Evolutionary conservation across 2,113 vertebrate genomes (phyloP), one percentile per base, ranked within the genome.

Genomic region (Macquaria ambigua): DNA sequence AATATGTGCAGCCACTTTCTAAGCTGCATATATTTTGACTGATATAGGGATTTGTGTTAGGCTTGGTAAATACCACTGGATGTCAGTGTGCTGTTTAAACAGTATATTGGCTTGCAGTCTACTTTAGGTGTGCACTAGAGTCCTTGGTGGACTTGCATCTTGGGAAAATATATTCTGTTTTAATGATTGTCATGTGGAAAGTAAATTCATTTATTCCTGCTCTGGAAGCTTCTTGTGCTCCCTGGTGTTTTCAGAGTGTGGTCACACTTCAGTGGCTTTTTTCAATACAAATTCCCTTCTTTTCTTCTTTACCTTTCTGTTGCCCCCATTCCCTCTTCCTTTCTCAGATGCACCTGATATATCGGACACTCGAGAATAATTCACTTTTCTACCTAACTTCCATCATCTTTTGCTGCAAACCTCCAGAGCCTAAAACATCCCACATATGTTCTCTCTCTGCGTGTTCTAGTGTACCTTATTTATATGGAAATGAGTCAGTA

Each of bases 161-260:
- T 58, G 23, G 23, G 31, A 23, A 68, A 23, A 83, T 80, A 55
- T 62, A 69, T 84, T 82, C 68, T 12, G 34, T 63, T 85, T 76
- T 76, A 81, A 83, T 66, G 74, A 71, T 11, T 79, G 68, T 41
- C 68, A 12, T 21, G 66, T 67, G 23, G 58, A 86, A 34, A 71
- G 67, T 12, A 20, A 63, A 87, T 74, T 82, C 0, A 89, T 93
- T 77, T 89, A 86, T 90, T 92, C 82, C 56, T 87, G 53, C 25
- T 78, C n/a, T 34, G 34, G 77, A 64, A 81, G 46, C 70, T 59
- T 0, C 28, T 16, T 25, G 8, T 16, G 14, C 31, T 79, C 84
- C 64, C 75, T n/a, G 14, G 48, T 72, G 80, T 84, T 77, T 77
- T 83, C 39, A 20, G 3, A 14, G 43, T 6, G 55, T 69, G 72